These are phyloP conservation scores for Pitta sordida DNA, from an alignment of 2,113 vertebrate species.

Conservation along the genomic window DNA sequence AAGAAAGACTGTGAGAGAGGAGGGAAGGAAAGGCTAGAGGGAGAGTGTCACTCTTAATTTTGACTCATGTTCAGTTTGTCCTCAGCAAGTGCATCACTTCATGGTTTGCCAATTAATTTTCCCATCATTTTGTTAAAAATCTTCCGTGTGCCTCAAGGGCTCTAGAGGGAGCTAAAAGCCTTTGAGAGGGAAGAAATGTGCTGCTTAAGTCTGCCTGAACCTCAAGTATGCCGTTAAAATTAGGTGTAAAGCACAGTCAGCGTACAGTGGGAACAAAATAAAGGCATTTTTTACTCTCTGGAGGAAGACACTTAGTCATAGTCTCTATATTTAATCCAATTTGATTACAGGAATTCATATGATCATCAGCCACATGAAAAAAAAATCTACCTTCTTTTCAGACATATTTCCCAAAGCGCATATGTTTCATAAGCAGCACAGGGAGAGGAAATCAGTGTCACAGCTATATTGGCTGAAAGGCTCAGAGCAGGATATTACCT, in stretches of 20 bases:
- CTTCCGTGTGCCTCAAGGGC: not conserved
- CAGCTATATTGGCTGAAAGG: not conserved
- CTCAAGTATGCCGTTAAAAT: not conserved
- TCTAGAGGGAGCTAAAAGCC: conserved; percentile 66
- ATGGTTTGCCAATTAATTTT: not conserved
- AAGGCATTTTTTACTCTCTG: not conserved
- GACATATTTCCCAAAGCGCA: not conserved
- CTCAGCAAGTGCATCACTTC: not conserved
- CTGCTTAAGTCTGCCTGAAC: not conserved
- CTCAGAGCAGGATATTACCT: conserved; percentile 44
- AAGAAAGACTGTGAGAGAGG: not conserved
- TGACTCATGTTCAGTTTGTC: not conserved
- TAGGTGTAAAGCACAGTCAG: not conserved
- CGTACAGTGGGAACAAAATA: not conserved
- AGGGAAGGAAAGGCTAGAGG: not conserved
- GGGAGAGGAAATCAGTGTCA: conserved; percentile 17
- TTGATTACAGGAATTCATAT: conserved; percentile 9
- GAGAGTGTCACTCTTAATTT: not conserved
- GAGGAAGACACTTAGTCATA: not conserved
- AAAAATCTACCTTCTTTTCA: not conserved
- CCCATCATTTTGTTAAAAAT: not conserved
- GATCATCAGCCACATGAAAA: conserved; percentile 6
- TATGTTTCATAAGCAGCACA: not conserved
- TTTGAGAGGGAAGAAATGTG: not conserved
- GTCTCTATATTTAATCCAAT: conserved; percentile 38